These are phyloP conservation scores for Molanna angustata DNA, from an alignment of 2,888 invertebrate genomes.

Conservation along the genomic window DNA sequence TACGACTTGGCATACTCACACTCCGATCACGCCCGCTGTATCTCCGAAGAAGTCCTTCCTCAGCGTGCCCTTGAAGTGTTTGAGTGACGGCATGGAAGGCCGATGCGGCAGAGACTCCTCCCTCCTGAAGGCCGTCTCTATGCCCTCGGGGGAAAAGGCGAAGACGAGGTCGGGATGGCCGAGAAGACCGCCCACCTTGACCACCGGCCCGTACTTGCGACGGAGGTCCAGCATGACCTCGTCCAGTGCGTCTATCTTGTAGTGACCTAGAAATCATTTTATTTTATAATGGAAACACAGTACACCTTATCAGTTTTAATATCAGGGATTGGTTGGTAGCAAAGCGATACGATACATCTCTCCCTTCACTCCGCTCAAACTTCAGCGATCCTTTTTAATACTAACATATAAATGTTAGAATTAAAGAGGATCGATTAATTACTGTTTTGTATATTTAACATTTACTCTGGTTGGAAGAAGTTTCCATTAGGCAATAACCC, in stretches of 20 bases:
- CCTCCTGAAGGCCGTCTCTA: constrained; percentile 65
- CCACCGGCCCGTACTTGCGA: constrained; percentile 43
- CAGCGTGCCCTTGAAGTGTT: constrained; percentile 67
- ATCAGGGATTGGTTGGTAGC: no score
- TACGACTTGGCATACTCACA: constrained; percentile 65
- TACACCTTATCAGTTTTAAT: no score
- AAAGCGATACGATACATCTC: no score
- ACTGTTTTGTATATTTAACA: no score
- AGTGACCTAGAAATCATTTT: constrained; percentile 48
- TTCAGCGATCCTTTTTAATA: no score
- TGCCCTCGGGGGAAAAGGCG: constrained; percentile 70
- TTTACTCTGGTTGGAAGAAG: no score
- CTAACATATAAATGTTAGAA: no score
- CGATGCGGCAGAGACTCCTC: constrained; percentile 70
- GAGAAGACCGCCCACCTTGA: constrained; percentile 63
- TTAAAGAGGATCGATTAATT: no score
- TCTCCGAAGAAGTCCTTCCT: constrained; percentile 69
- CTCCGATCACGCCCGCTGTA: constrained; percentile 70
- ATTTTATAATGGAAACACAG: no score
- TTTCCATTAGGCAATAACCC: no score
- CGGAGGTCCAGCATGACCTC: constrained; percentile 52
- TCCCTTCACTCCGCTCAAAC: no score
- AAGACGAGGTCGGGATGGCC: constrained; percentile 76
- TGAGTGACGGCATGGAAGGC: constrained; percentile 71
- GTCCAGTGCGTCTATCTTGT: constrained; percentile 57